Percentiles rank a stretch among this genome's conserved stretches.
Conservation (phyloP, 2,113 vertebrate genomes). For the Puffinus mauretanicus region DNA sequence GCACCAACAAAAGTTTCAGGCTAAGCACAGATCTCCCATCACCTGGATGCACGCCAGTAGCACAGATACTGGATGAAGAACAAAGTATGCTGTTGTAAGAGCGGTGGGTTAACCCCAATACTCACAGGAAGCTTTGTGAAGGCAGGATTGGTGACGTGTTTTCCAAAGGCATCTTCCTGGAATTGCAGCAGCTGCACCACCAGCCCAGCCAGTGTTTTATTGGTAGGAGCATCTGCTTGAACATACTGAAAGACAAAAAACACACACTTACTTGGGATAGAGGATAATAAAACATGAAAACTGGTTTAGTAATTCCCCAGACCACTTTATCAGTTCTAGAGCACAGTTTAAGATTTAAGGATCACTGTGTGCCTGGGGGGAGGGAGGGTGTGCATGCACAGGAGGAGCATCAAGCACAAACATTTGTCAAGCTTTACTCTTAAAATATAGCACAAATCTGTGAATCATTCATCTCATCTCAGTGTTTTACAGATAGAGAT, state of each 20-base stretch:
- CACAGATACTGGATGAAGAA: rapidly evolving
- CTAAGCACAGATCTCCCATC: not conserved
- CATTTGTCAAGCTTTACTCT: not conserved
- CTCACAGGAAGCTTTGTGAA: constrained; percentile 97
- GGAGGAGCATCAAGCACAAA: not conserved
- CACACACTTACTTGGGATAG: not conserved
- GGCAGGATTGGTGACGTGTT: constrained; percentile 95
- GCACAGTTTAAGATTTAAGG: not conserved
- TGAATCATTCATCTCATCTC: not conserved
- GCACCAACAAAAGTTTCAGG: no score
- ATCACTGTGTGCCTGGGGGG: not conserved
- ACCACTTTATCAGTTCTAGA: rapidly evolving
- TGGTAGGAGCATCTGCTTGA: constrained; percentile 94
- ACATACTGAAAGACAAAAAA: constrained; percentile 82
- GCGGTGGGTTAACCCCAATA: not conserved
- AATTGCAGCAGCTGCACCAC: constrained; percentile 97
- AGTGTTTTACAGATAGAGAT: not conserved
- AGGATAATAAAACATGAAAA: not conserved
- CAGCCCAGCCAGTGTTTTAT: constrained; percentile 89
- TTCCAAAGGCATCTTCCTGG: constrained; percentile 97
- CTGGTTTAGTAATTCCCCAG: not conserved
- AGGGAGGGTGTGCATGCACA: rapidly evolving
- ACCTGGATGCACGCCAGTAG: rapidly evolving
- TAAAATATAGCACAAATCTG: not conserved
- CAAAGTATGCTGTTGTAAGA: rapidly evolving